These are phyloP conservation scores for Mythimna vitellina DNA, from an alignment of 2,888 invertebrate genomes.

Conservation along the genomic window DNA sequence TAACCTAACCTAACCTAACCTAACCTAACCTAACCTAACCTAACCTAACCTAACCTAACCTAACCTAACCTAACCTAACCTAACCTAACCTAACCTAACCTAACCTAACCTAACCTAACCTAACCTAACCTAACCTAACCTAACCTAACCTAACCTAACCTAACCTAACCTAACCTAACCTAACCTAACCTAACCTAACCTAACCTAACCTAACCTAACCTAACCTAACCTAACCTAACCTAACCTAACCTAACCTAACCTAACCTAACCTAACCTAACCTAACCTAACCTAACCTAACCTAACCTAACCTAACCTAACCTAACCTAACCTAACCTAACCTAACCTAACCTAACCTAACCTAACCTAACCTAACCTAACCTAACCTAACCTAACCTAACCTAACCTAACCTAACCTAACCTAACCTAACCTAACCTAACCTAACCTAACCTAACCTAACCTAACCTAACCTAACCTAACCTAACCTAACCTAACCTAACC, in stretches of 20 bases:
- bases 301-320: slow-evolving; percentile 57
- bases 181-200: slow-evolving; percentile 53
- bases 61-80: slow-evolving; percentile 1
- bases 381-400: too few relatives aligned
- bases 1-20: slow-evolving; percentile 15
- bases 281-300: slow-evolving; percentile 37
- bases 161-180: slow-evolving; percentile 11
- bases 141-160: slow-evolving; percentile 1
- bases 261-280: slow-evolving; percentile 58
- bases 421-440: too few relatives aligned
- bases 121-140: slow-evolving; percentile 1
- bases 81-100: slow-evolving; percentile 1
- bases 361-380: too few relatives aligned
- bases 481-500: too few relatives aligned
- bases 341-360: background rate
- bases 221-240: slow-evolving; percentile 51
- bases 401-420: too few relatives aligned
- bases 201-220: slow-evolving; percentile 56
- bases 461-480: too few relatives aligned
- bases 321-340: slow-evolving; percentile 47
- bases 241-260: slow-evolving; percentile 54
- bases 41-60: slow-evolving; percentile 1
- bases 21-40: slow-evolving; percentile 1
- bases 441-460: too few relatives aligned
- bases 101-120: background rate